phyloP scores from a whole-genome alignment of 1,140 invertebrate genomes.

The Drosophila sechellia region DNA sequence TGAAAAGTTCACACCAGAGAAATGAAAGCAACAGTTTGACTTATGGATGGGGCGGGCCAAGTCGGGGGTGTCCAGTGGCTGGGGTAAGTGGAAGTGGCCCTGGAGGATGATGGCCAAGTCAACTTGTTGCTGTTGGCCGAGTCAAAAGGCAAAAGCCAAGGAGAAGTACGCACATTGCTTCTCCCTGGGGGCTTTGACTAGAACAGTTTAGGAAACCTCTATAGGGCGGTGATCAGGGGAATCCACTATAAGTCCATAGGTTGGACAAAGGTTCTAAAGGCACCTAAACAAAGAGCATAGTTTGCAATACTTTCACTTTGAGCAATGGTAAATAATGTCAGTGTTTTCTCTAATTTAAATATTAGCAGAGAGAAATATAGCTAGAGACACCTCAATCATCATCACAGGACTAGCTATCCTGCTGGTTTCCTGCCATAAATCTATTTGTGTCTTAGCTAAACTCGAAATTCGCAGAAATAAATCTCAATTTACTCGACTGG shows the following conservation, averaged over 20 bases:
- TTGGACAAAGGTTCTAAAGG: neutral
- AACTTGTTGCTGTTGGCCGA: constrained; percentile 48
- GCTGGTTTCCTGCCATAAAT: constrained; percentile 13
- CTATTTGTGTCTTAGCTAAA: constrained; percentile 19
- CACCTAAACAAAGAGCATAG: neutral
- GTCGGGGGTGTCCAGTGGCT: neutral
- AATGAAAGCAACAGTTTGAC: constrained; percentile 55
- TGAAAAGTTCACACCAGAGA: constrained; percentile 37
- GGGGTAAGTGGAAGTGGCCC: constrained; percentile 4
- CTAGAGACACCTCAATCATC: constrained; percentile 8
- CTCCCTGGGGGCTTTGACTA: constrained; percentile 25
- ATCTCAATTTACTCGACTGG: constrained; percentile 34
- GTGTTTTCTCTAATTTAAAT: too few species aligned
- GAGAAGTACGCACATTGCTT: constrained; percentile 24
- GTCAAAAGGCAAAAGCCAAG: constrained; percentile 34
- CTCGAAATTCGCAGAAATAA: constrained; percentile 31
- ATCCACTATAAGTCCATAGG: neutral
- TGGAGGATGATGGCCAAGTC: constrained; percentile 35
- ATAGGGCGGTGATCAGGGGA: constrained; percentile 18
- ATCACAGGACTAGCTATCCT: neutral
- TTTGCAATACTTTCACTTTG: too few species aligned
- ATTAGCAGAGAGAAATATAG: neutral
- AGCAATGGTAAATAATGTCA: too few species aligned
- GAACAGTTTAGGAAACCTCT: constrained; percentile 35
- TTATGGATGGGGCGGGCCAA: constrained; percentile 11